Conservation (phyloP, 2,888 invertebrate species). For the Drymonia ruficornis region DNA sequence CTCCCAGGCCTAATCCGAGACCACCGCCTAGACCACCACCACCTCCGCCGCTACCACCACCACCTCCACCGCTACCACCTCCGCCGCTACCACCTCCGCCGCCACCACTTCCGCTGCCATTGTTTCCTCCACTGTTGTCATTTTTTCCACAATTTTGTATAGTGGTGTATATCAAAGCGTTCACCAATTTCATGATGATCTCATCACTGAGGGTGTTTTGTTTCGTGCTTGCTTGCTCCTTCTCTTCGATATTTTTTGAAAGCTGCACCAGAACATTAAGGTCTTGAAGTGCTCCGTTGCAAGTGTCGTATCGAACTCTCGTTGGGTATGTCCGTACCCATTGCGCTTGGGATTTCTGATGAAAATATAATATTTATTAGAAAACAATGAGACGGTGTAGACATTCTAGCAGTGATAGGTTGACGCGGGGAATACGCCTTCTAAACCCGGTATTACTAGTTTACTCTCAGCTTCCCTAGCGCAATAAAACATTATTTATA, state of each 20-base stretch:
- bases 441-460: no score
- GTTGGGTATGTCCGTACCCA: constrained; percentile 21
- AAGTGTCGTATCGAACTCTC: constrained; percentile 33
- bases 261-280: constrained; percentile 41
- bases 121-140: constrained; percentile 4
- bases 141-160: constrained; percentile 47
- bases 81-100: constrained; percentile 10
- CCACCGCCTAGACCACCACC: constrained; percentile 21
- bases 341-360: constrained; percentile 50
- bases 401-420: no score
- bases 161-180: constrained; percentile 62
- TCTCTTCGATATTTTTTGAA: constrained; percentile 33
- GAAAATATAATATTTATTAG: constrained; percentile 7
- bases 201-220: constrained; percentile 50
- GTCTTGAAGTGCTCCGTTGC: constrained; percentile 44
- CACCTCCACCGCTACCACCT: constrained; percentile 11
- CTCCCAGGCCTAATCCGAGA: constrained; percentile 16
- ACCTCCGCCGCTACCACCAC: constrained; percentile 10
- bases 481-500: no score
- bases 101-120: constrained; percentile 6
- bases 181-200: constrained; percentile 64
- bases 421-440: no score
- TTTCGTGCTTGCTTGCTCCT: constrained; percentile 17
- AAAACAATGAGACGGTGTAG: no score
- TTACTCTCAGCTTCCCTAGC: no score